Base-by-base conservation (phyloP, 2,888 invertebrate genomes). In the Nomada flava region DNA sequence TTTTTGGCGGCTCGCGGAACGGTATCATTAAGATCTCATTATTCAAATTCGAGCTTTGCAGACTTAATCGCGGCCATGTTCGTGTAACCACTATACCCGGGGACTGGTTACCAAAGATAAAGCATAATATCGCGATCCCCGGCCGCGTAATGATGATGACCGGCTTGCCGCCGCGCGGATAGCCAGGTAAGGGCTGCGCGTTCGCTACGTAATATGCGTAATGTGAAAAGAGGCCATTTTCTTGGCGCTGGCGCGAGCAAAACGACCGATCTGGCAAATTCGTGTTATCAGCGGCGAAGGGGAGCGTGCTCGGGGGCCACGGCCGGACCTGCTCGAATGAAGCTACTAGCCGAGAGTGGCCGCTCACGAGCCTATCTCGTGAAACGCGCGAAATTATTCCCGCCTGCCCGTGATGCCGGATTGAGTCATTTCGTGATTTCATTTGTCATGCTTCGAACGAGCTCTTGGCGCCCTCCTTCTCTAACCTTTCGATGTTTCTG, bases 141-240 rank as follows among this genome's bases (percentile, higher is more conserved):
- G 92, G 92, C 92, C 89, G 92, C 91, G 91, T 93, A 93, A 93
- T 93, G 93, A 93, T 93, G 93, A 93, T 93, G 92, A 93, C 92
- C 93, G 91, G 90, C 92, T 92, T 92, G 91, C 91, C 90, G 89
- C 90, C 89, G 88, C 89, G 87, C 86, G 87, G 89, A 88, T 89
- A 89, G 88, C 74, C 83, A 86, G 87, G 87, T 89, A 89, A 85
- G 79, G 87, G 88, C 60, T 59, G 76, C 81, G 86, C 76, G 79
- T 77, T 86, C 86, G 82, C 82, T 89, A 89, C 88, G 87, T 92
- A 91, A 92, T 91, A 90, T 88, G 90, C 91, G 88, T 92, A 92
- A 92, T 92, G 92, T 89, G 89, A 90, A 89, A 90, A 91, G 91
- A 90, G 90, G 89, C 91, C 92, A 93, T 92, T 92, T 93, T 92